A percentile compares a stretch with the other conserved stretches of the same genome.
These are phyloP conservation scores for Spodoptera frugiperda DNA, from an alignment of 1,140 invertebrate genomes.

Conservation along the genomic window DNA sequence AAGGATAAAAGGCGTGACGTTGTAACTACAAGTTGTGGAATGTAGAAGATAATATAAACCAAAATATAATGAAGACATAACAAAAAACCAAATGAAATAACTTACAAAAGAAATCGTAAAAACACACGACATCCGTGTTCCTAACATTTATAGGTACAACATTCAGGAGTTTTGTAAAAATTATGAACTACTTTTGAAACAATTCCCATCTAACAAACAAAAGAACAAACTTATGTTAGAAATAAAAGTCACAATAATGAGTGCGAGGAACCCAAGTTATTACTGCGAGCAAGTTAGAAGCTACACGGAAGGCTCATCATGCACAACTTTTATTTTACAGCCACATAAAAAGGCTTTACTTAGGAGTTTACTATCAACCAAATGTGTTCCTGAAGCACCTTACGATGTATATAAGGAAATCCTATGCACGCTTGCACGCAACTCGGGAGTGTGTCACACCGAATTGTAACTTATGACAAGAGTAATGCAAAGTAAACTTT, in stretches of 20 bases:
- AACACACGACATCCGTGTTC: no score
- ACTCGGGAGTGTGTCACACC: constrained; percentile 16
- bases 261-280: constrained; percentile 13
- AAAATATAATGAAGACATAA: no score
- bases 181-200: neutral
- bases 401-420: constrained; percentile 40
- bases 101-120: no score
- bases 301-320: constrained; percentile 13
- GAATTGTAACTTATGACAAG: neutral
- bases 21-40: no score
- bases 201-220: neutral
- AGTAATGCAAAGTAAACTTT: no score
- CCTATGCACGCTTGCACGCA: constrained; percentile 42
- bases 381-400: constrained; percentile 37
- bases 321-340: constrained; percentile 40
- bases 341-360: constrained; percentile 42
- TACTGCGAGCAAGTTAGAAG: constrained; percentile 10
- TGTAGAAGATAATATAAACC: no score
- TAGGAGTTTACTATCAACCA: constrained; percentile 42
- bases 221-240: neutral
- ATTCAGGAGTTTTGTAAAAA: no score
- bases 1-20: no score
- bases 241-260: constrained; percentile 20
- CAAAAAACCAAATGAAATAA: no score
- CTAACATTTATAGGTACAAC: no score